Base-by-base conservation (phyloP, 1,140 invertebrate genomes). In the Samia ricini region DNA sequence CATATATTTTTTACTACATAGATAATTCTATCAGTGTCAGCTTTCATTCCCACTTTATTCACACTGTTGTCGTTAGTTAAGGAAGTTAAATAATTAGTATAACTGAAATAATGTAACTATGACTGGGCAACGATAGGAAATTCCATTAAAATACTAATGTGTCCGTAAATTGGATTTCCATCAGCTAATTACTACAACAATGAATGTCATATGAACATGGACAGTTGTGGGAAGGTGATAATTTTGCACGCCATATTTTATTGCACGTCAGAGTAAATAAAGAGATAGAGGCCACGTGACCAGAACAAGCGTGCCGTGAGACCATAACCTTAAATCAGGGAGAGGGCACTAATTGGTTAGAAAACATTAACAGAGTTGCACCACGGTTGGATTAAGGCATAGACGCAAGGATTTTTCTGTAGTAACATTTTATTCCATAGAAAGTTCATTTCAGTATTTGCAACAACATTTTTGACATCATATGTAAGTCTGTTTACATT, bases 291-390 rank as follows among this genome's bases (percentile, higher is more conserved):
- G 79, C 77, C 80, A 83, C 85, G 84, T 85, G 85, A 87, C 84
- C 81, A 76, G 66, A 49, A 65, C 75, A 69, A 71, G 75, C 77
- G 76, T 75, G 69, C 61, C 69, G 62, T 66, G 66, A 60, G 77
- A 68, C 78, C 80, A 85, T 85, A 83, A 87, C 81, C 82, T 78
- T 83, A 85, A 88, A 88, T 86, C 85, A 88, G 77, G 77, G 76
- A 85, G 75, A 74, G 77, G 76, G 79, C 72, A 78, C 84, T 86
- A 88, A 88, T 88, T 88, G 84, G 79, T 81, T 68, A 79, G 76
- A 87, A 85, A 81, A 88, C 82, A 85, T 84, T 84, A 83, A 77
- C 81, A 63, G 73, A 74, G 74, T 66, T 75, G 73, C 73, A 70
- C 62, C 59, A 60, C 23, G 8, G 23, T 33, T 52, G 56, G 23